Conservation (phyloP, 1,140 invertebrate genomes). For the Pogonus chalceus region DNA sequence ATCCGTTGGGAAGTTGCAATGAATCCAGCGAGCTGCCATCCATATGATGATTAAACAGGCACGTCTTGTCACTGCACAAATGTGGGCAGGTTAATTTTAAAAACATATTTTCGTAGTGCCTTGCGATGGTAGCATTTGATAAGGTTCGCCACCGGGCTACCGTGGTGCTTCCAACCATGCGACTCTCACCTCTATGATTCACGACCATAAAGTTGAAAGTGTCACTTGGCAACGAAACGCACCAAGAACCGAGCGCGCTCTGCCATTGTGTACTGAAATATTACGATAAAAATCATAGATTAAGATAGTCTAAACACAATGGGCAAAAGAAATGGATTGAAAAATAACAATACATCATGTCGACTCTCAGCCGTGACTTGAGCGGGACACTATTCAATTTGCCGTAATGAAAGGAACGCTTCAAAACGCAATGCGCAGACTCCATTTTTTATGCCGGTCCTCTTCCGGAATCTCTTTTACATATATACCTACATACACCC, state of each 20-base stretch:
- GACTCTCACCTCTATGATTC: background rate
- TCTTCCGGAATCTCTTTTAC: too few relatives aligned
- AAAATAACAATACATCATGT: constrained; percentile 24
- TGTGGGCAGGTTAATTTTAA: constrained; percentile 31
- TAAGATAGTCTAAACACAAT: constrained; percentile 24
- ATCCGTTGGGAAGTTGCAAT: too few relatives aligned
- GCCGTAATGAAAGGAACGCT: constrained; percentile 21
- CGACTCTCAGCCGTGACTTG: constrained; percentile 12
- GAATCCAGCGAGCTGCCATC: too few relatives aligned
- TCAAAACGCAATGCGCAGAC: background rate
- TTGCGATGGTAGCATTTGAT: background rate
- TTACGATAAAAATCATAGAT: constrained; percentile 31
- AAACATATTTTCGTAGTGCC: constrained; percentile 24
- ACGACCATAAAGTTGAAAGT: background rate
- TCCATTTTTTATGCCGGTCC: background rate
- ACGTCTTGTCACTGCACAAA: constrained; percentile 12
- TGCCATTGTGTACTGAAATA: constrained; percentile 31
- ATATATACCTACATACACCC: too few relatives aligned
- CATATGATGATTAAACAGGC: constrained; percentile 4
- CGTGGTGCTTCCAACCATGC: background rate
- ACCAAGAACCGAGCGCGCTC: constrained; percentile 9
- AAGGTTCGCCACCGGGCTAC: constrained; percentile 4
- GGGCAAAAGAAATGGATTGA: constrained; percentile 24
- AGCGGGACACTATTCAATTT: constrained; percentile 27
- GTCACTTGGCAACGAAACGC: background rate